Evolutionary conservation across 2,888 invertebrate genomes (phyloP).

Genomic region (Amaurobius ferox): DNA sequence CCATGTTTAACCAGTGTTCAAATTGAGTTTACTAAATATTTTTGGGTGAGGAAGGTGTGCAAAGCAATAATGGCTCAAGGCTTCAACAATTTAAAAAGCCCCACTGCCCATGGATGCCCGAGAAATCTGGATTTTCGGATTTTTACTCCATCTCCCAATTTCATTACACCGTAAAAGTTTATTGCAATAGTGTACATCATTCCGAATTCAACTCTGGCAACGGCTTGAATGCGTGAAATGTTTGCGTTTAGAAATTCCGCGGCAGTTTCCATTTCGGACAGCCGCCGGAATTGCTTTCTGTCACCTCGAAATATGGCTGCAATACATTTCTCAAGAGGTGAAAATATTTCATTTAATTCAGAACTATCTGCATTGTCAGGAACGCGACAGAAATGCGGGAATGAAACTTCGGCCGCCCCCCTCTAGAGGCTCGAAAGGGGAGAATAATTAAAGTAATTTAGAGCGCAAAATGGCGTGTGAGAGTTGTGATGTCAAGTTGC

Average conservation of each 20-base stretch:
- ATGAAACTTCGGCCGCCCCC: neutral
- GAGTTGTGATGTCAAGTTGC: no score
- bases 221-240: neutral
- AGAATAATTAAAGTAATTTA: constrained; percentile 14
- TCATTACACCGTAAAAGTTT: no score
- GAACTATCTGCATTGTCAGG: neutral
- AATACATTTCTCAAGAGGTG: neutral
- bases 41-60: no score
- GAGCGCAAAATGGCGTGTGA: neutral
- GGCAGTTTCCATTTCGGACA: constrained; percentile 1
- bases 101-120: no score
- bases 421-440: neutral
- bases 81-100: no score
- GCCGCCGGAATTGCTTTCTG: neutral
- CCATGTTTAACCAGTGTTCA: no score
- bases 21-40: no score
- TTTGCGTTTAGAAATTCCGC: neutral
- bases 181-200: no score
- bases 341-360: constrained; percentile 12
- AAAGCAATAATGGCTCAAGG: no score
- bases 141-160: no score
- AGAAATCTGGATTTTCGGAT: no score
- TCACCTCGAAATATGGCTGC: neutral
- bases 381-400: neutral
- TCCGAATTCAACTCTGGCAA: no score